phyloP scores from a whole-genome alignment of 2,888 invertebrate genomes.

The Ophioninae sp. region DNA sequence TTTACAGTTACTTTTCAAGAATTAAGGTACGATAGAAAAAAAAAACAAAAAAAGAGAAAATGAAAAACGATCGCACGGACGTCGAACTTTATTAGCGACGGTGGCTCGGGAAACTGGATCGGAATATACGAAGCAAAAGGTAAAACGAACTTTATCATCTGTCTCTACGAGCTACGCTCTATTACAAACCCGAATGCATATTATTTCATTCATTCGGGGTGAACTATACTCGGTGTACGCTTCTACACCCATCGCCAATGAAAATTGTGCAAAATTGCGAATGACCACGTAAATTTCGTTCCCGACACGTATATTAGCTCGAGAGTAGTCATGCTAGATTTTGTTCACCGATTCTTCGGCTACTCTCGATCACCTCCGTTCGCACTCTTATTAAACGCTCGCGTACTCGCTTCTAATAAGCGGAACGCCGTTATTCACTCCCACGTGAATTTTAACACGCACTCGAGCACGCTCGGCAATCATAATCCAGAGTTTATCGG shows the following conservation, averaged over 20 bases:
- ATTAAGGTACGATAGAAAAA: neutral
- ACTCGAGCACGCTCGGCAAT: conserved; percentile 25
- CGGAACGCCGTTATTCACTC: conserved; percentile 70
- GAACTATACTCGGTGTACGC: neutral
- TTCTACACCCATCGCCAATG: neutral
- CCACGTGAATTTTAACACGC: conserved; percentile 65
- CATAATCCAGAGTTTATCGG: conserved; percentile 49
- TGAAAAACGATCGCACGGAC: neutral
- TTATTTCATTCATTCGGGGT: conserved; percentile 21
- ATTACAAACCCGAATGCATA: neutral
- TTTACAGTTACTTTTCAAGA: neutral
- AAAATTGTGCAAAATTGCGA: conserved; percentile 19
- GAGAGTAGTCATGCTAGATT: conserved; percentile 60
- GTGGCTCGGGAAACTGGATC: conserved; percentile 39
- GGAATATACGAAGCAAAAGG: conserved; percentile 25
- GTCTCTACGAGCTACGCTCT: neutral
- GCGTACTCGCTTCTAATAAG: conserved; percentile 45
- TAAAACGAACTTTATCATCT: conserved; percentile 36
- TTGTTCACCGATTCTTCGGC: conserved; percentile 64
- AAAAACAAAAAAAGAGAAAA: neutral
- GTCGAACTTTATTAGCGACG: conserved; percentile 20
- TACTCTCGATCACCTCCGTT: conserved; percentile 55
- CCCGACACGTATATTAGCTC: conserved; percentile 24
- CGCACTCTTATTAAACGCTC: conserved; percentile 59
- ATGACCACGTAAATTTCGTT: conserved; percentile 22